Evolutionary conservation across 2,888 invertebrate species (phyloP), one percentile per base, ranked within the genome.

Genomic region (Zygothrica quintamaculata): DNA sequence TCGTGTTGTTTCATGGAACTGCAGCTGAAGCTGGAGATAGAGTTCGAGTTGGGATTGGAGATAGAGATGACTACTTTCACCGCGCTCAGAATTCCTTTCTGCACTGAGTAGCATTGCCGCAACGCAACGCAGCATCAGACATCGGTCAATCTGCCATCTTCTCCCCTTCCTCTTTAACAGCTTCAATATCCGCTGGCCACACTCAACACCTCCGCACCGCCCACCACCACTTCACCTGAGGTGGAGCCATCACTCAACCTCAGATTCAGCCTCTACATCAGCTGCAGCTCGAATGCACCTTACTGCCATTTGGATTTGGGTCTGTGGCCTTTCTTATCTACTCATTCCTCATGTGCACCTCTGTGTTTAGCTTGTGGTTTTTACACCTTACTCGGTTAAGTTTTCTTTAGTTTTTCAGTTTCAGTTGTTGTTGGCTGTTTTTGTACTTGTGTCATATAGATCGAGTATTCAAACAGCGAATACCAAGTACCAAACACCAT

Each of bases 31-130:
- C 11, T 44, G 61, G 12, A 33, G 44, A 16, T 52, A 43, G 34
- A 25, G 46, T 26, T 51, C 26, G 13, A 12, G 52, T 33, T 55
- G 43, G 37, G 34, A 46, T 13, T 42, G 56, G 37, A 60, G 76
- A 71, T 79, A 80, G 77, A 73, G 78, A 65, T 70, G 78, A 75
- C 73, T 84, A 80, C 80, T 80, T 80, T 80, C 80, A 84, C 80
- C 80, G 58, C 65, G 60, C 65, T 77, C 60, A 81, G 80, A 84
- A 80, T 80, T 81, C 81, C 67, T 77, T 70, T 74, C 60, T 65
- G 70, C 65, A 55, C 18, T 33, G 62, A 61, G 56, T 33, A 52
- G 53, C 40, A 50, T 22, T 22, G 18, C 18, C 18, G 16, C 48
- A 16, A 59, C 18, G 16, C 48, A 16, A 59, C 67, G 47, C 50